A percentile compares a stretch with the other conserved stretches of the same genome.
phyloP scores from a whole-genome alignment of 2,797 vertebrate species.

The Enteromius viviparus region DNA sequence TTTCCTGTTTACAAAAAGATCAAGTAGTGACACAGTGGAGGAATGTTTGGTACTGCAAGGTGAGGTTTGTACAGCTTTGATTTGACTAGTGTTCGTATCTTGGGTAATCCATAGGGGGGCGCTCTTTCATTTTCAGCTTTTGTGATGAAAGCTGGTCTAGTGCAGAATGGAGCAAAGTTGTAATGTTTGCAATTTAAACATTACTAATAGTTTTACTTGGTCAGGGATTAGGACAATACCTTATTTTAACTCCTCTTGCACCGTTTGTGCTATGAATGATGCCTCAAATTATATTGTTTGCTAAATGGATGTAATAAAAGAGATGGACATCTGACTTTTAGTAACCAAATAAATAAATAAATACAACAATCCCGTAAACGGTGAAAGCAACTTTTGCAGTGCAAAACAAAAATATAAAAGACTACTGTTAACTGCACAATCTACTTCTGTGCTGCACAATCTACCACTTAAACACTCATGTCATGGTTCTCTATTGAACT shows the following conservation, averaged over 20 bases:
- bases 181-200: neutral
- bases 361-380: neutral
- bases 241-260: neutral
- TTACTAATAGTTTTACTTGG: neutral
- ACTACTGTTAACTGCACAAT: neutral
- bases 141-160: neutral
- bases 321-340: neutral
- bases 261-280: neutral
- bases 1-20: neutral
- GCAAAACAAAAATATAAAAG: neutral
- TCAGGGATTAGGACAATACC: neutral
- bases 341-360: neutral
- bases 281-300: neutral
- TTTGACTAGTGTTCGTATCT: neutral
- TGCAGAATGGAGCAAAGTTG: neutral
- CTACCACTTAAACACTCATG: neutral
- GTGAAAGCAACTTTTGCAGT: neutral
- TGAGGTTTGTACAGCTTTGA: neutral
- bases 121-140: neutral
- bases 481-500: neutral
- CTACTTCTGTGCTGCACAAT: neutral
- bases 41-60: neutral
- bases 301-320: neutral
- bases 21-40: neutral
- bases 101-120: neutral